phyloP scores from a whole-genome alignment of 2,888 invertebrate genomes.

The Tortrix viridana region DNA sequence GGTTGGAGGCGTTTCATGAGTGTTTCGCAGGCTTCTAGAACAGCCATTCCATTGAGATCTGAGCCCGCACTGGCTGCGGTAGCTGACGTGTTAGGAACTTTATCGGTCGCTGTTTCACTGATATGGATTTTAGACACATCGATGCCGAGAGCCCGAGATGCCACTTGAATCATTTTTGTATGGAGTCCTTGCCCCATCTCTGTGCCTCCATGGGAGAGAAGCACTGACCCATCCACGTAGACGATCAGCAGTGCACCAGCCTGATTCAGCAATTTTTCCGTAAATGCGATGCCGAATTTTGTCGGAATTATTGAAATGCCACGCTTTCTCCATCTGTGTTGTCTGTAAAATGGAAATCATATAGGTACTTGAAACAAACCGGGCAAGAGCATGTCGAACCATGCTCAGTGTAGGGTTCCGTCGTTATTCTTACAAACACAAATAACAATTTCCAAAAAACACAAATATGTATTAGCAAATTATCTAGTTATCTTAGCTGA shows the following conservation, averaged over 20 bases:
- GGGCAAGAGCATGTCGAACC: no score
- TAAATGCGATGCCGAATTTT: slow-evolving; percentile 93
- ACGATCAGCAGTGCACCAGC: slow-evolving; percentile 94
- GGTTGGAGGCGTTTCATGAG: slow-evolving; percentile 90
- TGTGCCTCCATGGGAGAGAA: slow-evolving; percentile 95
- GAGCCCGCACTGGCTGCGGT: slow-evolving; percentile 95
- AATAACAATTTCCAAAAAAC: no score
- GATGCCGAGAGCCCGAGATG: slow-evolving; percentile 89
- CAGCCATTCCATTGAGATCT: slow-evolving; percentile 96
- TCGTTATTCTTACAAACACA: no score
- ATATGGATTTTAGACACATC: slow-evolving; percentile 90
- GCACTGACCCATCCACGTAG: slow-evolving; percentile 95
- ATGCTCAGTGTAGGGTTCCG: no score
- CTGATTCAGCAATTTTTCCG: slow-evolving; percentile 90
- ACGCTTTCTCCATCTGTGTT: slow-evolving; percentile 93
- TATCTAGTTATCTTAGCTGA: no score
- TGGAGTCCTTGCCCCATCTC: slow-evolving; percentile 99
- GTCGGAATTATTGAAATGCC: slow-evolving; percentile 93
- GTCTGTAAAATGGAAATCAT: slow-evolving; percentile 75
- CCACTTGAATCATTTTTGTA: slow-evolving; percentile 97
- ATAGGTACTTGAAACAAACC: no score
- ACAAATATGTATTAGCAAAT: no score
- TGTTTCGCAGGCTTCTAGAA: slow-evolving; percentile 91
- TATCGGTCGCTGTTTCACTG: slow-evolving; percentile 93
- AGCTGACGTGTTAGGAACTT: slow-evolving; percentile 95